phyloP scores from a whole-genome alignment of 2,888 invertebrate genomes.

The Lomographa bimaculata region DNA sequence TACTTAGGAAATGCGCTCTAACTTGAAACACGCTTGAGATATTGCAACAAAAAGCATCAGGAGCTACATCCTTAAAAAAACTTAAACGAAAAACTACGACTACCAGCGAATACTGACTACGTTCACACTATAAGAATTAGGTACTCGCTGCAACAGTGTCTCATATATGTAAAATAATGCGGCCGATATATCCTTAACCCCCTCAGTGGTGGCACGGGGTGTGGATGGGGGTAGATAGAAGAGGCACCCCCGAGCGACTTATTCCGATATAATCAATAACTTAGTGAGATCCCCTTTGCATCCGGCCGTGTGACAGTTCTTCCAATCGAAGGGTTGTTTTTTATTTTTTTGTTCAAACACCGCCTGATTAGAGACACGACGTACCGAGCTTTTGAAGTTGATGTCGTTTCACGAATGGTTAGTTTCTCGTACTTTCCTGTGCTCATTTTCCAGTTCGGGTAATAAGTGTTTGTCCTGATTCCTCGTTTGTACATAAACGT shows the following conservation, averaged over 20 bases:
- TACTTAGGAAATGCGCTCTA: no score
- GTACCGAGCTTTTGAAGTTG: slow-evolving; percentile 69
- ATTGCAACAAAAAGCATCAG: no score
- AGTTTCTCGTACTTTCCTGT: slow-evolving; percentile 46
- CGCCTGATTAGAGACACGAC: slow-evolving; percentile 74
- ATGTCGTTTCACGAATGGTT: slow-evolving; percentile 65
- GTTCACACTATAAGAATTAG: slow-evolving; percentile 59
- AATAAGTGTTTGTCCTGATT: slow-evolving; percentile 65
- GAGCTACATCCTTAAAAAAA: no score
- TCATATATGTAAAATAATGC: slow-evolving; percentile 83
- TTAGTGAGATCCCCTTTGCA: slow-evolving; percentile 84
- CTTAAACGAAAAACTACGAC: slow-evolving; percentile 13
- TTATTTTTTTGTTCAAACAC: slow-evolving; percentile 78
- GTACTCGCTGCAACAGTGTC: slow-evolving; percentile 72
- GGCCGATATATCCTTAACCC: slow-evolving; percentile 76
- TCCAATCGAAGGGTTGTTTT: slow-evolving; percentile 65
- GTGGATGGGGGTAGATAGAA: slow-evolving; percentile 49
- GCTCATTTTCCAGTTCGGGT: slow-evolving; percentile 57
- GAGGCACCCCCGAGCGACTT: slow-evolving; percentile 71
- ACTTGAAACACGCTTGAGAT: no score
- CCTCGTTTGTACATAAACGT: slow-evolving; percentile 50
- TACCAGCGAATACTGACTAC: slow-evolving; percentile 27
- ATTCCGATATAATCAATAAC: slow-evolving; percentile 85
- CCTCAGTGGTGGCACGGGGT: slow-evolving; percentile 52
- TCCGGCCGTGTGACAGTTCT: slow-evolving; percentile 80